Conservation (phyloP, 2,797 vertebrate genomes). For the Pseudochromis fuscus region DNA sequence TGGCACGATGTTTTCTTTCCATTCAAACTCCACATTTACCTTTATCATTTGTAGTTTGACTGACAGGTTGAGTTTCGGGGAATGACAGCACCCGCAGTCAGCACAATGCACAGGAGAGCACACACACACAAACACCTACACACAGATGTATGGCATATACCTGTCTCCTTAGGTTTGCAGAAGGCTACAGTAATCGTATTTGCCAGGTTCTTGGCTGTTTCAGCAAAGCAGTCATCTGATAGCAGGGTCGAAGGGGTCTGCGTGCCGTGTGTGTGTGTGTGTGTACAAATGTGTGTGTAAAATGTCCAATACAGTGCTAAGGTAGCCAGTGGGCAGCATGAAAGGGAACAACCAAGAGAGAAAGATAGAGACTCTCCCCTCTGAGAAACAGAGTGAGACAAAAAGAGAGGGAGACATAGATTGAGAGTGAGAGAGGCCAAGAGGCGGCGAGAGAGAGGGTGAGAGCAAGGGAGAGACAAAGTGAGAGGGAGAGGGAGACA, state of each 20-base stretch:
- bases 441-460: conserved; percentile 17
- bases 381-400: conserved; percentile 39
- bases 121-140: conserved; percentile 53
- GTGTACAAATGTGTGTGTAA: conserved; percentile 29
- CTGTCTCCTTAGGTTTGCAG: conserved; percentile 68
- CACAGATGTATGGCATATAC: conserved; percentile 57
- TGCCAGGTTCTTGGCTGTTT: conserved; percentile 76
- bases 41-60: conserved; percentile 50
- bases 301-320: conserved; percentile 38
- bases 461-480: conserved; percentile 29
- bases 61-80: conserved; percentile 53
- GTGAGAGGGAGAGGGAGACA: conserved; percentile 57
- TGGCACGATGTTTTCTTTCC: conserved; percentile 5
- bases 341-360: conserved; percentile 37
- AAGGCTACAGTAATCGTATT: conserved; percentile 57
- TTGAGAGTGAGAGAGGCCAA: conserved; percentile 4
- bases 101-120: conserved; percentile 60
- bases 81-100: conserved; percentile 68
- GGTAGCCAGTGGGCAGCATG: conserved; percentile 49
- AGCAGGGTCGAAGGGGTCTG: conserved; percentile 41
- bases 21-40: conserved; percentile 41
- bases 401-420: conserved; percentile 38
- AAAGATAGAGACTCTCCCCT: conserved; percentile 29
- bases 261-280: conserved; percentile 9
- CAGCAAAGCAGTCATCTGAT: conserved; percentile 69